These are phyloP conservation scores for Siphlonurus alternatus DNA, from an alignment of 2,888 invertebrate species.

Conservation along the genomic window DNA sequence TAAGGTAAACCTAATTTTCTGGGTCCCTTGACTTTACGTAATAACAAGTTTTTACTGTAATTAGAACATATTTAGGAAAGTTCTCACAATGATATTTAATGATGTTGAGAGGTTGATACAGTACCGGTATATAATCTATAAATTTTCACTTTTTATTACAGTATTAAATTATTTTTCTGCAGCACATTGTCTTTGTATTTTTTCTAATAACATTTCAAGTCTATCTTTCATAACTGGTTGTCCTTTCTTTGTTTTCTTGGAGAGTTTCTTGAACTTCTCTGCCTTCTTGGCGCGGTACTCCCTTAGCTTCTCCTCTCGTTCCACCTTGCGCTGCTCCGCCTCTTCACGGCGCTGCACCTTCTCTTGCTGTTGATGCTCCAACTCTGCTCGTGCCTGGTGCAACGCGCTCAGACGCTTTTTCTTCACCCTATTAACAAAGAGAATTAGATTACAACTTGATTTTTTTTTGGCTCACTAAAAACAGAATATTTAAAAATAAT, in stretches of 20 bases:
- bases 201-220: slow-evolving; percentile 56
- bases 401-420: slow-evolving; percentile 28
- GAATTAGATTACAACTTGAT: too few relatives aligned
- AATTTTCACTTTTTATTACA: too few relatives aligned
- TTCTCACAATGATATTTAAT: too few relatives aligned
- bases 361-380: slow-evolving; percentile 35
- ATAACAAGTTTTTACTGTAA: too few relatives aligned
- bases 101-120: too few relatives aligned
- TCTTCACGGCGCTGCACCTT: slow-evolving; percentile 34
- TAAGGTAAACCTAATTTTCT: too few relatives aligned
- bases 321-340: slow-evolving; percentile 31
- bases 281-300: slow-evolving; percentile 52
- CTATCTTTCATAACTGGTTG: slow-evolving; percentile 75
- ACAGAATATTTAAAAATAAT: too few relatives aligned
- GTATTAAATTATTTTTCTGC: neutral
- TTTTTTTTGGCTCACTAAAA: too few relatives aligned
- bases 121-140: too few relatives aligned
- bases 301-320: slow-evolving; percentile 42
- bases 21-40: too few relatives aligned
- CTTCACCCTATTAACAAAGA: slow-evolving; percentile 5
- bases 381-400: slow-evolving; percentile 35
- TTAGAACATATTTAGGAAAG: too few relatives aligned
- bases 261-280: slow-evolving; percentile 51
- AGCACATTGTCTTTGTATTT: slow-evolving; percentile 42
- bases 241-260: slow-evolving; percentile 60